Conservation (phyloP, 2,888 invertebrate species). For the Drosophila formosana region DNA sequence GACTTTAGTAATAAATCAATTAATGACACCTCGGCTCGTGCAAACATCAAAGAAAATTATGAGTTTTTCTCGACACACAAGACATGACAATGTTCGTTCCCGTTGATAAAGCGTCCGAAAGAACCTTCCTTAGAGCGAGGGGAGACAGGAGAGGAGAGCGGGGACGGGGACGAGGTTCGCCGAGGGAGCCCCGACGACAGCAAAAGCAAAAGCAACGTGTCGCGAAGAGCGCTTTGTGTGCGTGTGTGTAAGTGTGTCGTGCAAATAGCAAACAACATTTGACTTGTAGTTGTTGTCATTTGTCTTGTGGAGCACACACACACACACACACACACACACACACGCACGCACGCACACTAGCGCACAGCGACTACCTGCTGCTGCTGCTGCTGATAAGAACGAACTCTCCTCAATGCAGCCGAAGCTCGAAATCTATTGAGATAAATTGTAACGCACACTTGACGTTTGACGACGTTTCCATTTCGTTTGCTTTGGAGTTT, state of each 20-base stretch:
- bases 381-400: conserved; percentile 63
- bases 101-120: conserved; percentile 55
- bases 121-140: background rate
- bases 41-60: conserved; percentile 78
- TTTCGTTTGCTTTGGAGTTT: conserved; percentile 55
- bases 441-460: conserved; percentile 66
- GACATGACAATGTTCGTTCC: conserved; percentile 42
- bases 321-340: conserved; percentile 2
- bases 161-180: background rate
- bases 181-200: conserved; percentile 10
- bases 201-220: conserved; percentile 50
- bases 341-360: conserved; percentile 8
- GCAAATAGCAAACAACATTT: conserved; percentile 65
- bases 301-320: conserved; percentile 37
- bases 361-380: conserved; percentile 38
- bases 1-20: conserved; percentile 74
- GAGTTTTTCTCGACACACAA: conserved; percentile 53
- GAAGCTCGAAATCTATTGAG: conserved; percentile 63
- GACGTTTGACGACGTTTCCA: conserved; percentile 34
- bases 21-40: conserved; percentile 67
- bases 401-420: conserved; percentile 29
- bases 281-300: conserved; percentile 57
- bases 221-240: conserved; percentile 30
- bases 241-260: conserved; percentile 44
- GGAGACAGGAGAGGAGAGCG: too few species aligned